A percentile compares a stretch with the other conserved stretches of the same genome.
These are phyloP conservation scores for Hipparchia sbordonii DNA, from an alignment of 2,888 invertebrate genomes.

Conservation along the genomic window DNA sequence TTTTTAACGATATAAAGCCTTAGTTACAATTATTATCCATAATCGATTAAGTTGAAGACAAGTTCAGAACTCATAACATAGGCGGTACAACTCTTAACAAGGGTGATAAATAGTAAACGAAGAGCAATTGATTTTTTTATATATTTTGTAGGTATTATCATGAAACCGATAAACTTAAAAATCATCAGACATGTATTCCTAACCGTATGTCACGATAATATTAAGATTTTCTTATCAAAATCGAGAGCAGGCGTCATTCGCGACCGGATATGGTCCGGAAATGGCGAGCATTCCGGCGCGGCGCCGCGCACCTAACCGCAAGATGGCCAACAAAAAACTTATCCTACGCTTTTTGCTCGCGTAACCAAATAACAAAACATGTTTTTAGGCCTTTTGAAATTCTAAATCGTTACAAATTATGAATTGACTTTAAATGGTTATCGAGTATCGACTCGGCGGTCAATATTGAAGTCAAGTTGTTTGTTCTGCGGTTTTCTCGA, in stretches of 20 bases:
- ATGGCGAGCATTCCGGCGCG: constrained; percentile 77
- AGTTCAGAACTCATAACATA: too few relatives aligned
- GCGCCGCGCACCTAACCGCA: constrained; percentile 54
- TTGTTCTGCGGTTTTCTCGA: constrained; percentile 34
- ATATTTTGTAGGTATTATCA: not conserved
- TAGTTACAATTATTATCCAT: too few relatives aligned
- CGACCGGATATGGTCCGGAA: constrained; percentile 81
- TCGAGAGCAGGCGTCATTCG: constrained; percentile 59
- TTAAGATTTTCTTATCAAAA: constrained; percentile 61
- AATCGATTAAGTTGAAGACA: too few relatives aligned
- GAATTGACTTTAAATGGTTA: constrained; percentile 25
- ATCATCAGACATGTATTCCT: not conserved
- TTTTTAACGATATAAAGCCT: too few relatives aligned
- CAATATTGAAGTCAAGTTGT: constrained; percentile 2
- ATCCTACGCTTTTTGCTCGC: constrained; percentile 32
- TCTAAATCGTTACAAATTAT: constrained; percentile 34
- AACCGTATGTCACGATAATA: constrained; percentile 31
- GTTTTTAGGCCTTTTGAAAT: constrained; percentile 37
- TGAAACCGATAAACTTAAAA: not conserved
- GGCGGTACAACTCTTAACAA: too few relatives aligned
- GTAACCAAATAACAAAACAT: constrained; percentile 36
- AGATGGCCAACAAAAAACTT: constrained; percentile 40
- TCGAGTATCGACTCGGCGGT: constrained; percentile 1
- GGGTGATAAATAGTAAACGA: too few relatives aligned
- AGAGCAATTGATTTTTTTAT: not conserved